phyloP scores from a whole-genome alignment of 2,113 vertebrate species.

The Heterotilapia buettikoferi region DNA sequence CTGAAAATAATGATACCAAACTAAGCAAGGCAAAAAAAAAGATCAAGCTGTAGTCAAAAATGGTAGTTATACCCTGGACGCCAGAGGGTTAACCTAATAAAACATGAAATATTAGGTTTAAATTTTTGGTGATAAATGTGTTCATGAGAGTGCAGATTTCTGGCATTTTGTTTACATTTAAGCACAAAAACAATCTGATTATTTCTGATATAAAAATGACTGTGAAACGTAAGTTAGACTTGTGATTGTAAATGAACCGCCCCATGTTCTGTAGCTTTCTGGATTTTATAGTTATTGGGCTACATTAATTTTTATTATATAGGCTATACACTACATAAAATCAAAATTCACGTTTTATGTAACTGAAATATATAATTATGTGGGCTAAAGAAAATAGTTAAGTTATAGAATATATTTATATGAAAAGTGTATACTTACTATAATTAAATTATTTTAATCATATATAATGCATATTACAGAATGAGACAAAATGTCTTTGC shows the following conservation, averaged over 20 bases:
- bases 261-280: not conserved
- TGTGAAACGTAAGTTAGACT: rapidly evolving
- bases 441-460: not conserved
- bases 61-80: rapidly evolving
- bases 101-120: not conserved
- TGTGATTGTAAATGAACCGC: not conserved
- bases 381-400: not conserved
- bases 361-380: not conserved
- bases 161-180: not conserved
- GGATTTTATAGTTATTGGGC: not conserved
- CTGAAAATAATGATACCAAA: not conserved
- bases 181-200: not conserved
- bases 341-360: not conserved
- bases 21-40: not conserved
- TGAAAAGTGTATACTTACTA: not conserved
- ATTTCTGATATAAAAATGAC: not conserved
- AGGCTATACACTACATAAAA: not conserved
- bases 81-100: not conserved
- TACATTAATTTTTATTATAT: not conserved
- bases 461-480: not conserved
- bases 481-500: not conserved
- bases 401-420: not conserved
- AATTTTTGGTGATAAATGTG: not conserved
- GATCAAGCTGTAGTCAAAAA: not conserved
- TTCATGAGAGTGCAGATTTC: not conserved